These are phyloP conservation scores for Drosophila kohkoa DNA, from an alignment of 1,140 invertebrate species.

Conservation along the genomic window DNA sequence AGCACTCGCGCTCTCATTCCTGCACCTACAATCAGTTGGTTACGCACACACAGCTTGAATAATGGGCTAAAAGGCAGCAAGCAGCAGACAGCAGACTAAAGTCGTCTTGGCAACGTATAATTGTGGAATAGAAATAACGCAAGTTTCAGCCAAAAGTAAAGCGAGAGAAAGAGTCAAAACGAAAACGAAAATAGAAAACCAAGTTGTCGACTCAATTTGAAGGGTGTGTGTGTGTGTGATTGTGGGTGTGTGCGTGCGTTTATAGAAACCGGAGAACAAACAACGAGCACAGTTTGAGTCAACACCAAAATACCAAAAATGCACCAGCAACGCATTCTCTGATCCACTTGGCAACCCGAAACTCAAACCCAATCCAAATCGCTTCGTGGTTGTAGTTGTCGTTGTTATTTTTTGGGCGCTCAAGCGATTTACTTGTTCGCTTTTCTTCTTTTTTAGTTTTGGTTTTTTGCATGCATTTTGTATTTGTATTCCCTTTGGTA, in stretches of 20 bases:
- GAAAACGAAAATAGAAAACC: slow-evolving; percentile 31
- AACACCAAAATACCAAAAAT: slow-evolving; percentile 11
- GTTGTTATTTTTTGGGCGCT: slow-evolving; percentile 64
- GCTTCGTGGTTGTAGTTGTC: slow-evolving; percentile 26
- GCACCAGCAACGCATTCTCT: slow-evolving; percentile 30
- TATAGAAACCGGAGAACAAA: slow-evolving; percentile 22
- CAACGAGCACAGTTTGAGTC: slow-evolving; percentile 31
- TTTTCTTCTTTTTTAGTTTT: slow-evolving; percentile 14
- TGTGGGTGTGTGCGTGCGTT: background rate
- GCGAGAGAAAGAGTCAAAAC: slow-evolving; percentile 4
- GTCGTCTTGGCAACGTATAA: slow-evolving; percentile 66
- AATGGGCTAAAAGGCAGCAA: slow-evolving; percentile 35
- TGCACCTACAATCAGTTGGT: slow-evolving; percentile 25
- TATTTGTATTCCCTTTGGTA: slow-evolving; percentile 72
- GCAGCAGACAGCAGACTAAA: slow-evolving; percentile 12
- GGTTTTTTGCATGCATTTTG: slow-evolving; percentile 60
- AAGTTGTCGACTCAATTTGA: slow-evolving; percentile 9
- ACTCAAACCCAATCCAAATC: slow-evolving; percentile 17
- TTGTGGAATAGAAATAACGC: slow-evolving; percentile 60
- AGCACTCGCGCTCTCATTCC: background rate
- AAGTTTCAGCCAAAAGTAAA: slow-evolving; percentile 35
- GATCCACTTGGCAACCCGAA: slow-evolving; percentile 70
- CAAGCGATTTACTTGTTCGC: slow-evolving; percentile 56
- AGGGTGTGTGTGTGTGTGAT: slow-evolving; percentile 3
- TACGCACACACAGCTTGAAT: slow-evolving; percentile 50